A percentile compares a stretch with the other conserved stretches of the same genome.
Conservation (phyloP, 1,140 invertebrate genomes). For the Oncopeltus fasciatus region DNA sequence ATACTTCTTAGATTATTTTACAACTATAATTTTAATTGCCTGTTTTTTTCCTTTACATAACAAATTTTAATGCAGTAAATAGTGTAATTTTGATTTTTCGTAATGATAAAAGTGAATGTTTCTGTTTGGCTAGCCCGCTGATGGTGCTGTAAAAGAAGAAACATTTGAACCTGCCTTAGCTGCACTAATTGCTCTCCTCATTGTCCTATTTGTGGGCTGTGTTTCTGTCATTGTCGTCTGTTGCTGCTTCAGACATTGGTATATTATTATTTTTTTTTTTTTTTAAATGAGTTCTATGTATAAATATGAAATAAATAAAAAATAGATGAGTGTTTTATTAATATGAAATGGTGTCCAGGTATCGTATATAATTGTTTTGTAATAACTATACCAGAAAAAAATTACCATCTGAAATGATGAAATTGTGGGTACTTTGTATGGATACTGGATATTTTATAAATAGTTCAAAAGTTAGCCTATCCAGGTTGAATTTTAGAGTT, state of each 20-base stretch:
- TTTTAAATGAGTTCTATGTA: no score
- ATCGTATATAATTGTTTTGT: no score
- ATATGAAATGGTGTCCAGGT: neutral
- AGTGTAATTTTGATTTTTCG: no score
- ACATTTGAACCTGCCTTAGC: slow-evolving; percentile 72
- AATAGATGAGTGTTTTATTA: slow-evolving; percentile 5
- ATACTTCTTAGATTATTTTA: neutral
- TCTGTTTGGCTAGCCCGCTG: slow-evolving; percentile 33
- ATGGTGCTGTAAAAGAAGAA: slow-evolving; percentile 38
- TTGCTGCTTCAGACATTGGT: slow-evolving; percentile 77
- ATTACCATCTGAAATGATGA: no score
- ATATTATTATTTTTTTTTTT: slow-evolving; percentile 26
- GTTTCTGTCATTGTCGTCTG: slow-evolving; percentile 76
- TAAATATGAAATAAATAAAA: no score
- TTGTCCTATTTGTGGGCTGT: slow-evolving; percentile 72
- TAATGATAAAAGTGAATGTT: no score
- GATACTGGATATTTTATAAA: no score
- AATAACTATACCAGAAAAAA: no score
- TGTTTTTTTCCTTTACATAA: neutral
- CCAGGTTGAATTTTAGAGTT: no score
- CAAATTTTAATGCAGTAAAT: neutral
- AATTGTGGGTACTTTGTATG: no score
- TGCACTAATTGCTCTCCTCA: slow-evolving; percentile 67
- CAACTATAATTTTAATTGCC: neutral
- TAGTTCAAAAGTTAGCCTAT: no score